These are phyloP conservation scores for Ptychadena robeensis DNA, from an alignment of 2,797 vertebrate species.

Conservation along the genomic window DNA sequence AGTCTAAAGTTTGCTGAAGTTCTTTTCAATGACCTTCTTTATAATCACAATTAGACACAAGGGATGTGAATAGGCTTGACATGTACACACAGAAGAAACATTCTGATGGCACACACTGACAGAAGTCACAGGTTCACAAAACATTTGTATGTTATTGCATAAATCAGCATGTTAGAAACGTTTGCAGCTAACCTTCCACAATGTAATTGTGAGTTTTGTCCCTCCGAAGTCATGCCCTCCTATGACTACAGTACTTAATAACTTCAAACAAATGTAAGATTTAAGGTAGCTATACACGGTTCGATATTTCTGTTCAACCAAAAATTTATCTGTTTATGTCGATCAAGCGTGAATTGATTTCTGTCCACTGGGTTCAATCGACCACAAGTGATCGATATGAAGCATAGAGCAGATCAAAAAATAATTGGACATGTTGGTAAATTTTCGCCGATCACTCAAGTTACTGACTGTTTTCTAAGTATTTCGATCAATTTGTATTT, in stretches of 20 bases:
- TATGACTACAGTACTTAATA: neutral
- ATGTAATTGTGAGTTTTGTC: constrained; percentile 29
- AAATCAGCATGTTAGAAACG: constrained; percentile 47
- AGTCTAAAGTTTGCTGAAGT: constrained; percentile 60
- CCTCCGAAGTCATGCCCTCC: neutral
- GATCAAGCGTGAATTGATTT: too few relatives aligned
- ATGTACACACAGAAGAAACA: constrained; percentile 55
- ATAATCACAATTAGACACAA: constrained; percentile 60
- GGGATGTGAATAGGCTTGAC: constrained; percentile 59
- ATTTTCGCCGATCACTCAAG: too few relatives aligned
- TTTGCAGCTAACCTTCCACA: constrained; percentile 34
- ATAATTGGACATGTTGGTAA: too few relatives aligned
- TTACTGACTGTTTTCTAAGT: too few relatives aligned
- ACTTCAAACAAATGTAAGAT: neutral
- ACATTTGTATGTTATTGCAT: constrained; percentile 57
- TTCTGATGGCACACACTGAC: constrained; percentile 55
- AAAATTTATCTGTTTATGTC: too few relatives aligned
- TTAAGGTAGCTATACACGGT: too few relatives aligned
- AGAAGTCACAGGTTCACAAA: constrained; percentile 49
- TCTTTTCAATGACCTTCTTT: constrained; percentile 59
- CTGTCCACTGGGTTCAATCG: too few relatives aligned
- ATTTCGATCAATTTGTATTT: too few relatives aligned
- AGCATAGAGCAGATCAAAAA: too few relatives aligned
- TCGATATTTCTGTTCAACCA: too few relatives aligned
- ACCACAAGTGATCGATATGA: too few relatives aligned